Evolutionary conservation across 2,113 vertebrate species (phyloP).

Genomic region (Heteronetta atricapilla): DNA sequence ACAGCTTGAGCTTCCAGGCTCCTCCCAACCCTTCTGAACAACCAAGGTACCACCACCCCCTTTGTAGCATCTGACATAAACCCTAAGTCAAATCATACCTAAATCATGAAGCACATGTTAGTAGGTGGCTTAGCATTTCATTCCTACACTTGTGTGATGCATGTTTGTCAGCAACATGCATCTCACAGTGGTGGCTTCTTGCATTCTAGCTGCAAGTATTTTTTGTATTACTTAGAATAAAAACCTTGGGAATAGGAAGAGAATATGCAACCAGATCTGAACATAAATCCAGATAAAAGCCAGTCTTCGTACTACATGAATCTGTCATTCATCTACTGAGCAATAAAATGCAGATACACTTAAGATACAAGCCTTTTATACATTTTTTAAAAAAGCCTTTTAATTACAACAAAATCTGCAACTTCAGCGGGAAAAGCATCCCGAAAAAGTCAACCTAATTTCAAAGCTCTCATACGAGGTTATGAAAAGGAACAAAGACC

Average conservation of each 20-base stretch:
- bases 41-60: not conserved
- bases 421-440: not conserved
- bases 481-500: not conserved
- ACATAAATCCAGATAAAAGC: not conserved
- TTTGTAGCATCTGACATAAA: not conserved
- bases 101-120: not conserved
- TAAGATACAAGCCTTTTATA: not conserved
- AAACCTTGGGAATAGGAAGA: not conserved
- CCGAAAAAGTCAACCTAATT: not conserved
- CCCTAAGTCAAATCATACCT: not conserved
- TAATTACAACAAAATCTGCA: not conserved
- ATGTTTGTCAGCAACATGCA: not conserved
- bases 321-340: not conserved
- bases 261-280: not conserved
- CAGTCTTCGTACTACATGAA: not conserved
- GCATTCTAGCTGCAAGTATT: not conserved
- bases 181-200: not conserved
- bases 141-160: not conserved
- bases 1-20: rapidly evolving
- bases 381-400: not conserved
- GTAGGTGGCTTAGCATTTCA: conserved; percentile 14
- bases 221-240: not conserved
- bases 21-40: not conserved
- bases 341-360: not conserved
- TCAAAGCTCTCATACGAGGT: not conserved